A percentile compares a stretch with the other conserved stretches of the same genome.
Conservation (phyloP, 2,888 invertebrate species). For the Taenaris catops region DNA sequence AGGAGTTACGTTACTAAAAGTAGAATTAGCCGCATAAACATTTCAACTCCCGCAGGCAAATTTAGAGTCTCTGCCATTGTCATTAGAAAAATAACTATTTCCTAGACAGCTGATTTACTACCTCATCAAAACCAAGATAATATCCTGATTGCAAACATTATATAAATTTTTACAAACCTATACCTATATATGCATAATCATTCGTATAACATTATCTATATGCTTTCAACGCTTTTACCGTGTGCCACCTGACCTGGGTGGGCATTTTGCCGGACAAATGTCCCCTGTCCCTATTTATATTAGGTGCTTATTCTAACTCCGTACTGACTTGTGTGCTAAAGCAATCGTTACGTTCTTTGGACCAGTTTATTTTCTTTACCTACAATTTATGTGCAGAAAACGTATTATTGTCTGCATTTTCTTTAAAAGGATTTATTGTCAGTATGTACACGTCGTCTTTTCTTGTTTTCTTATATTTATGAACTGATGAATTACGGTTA, state of each 20-base stretch:
- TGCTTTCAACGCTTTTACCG: conserved; percentile 70
- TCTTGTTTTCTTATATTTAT: conserved; percentile 1
- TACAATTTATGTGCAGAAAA: conserved; percentile 18
- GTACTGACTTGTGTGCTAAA: conserved; percentile 31
- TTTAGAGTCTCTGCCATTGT: too few relatives aligned
- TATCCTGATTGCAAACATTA: too few relatives aligned
- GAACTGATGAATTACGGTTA: too few relatives aligned
- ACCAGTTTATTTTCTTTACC: conserved; percentile 19
- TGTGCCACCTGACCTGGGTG: conserved; percentile 74
- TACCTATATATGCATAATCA: too few relatives aligned
- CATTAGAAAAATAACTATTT: too few relatives aligned
- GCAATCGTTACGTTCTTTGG: conserved; percentile 22
- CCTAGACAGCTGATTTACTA: too few relatives aligned
- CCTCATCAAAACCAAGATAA: too few relatives aligned
- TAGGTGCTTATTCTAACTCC: conserved; percentile 48
- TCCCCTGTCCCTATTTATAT: conserved; percentile 58
- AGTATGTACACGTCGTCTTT: conserved; percentile 1
- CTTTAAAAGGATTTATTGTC: conserved; percentile 6
- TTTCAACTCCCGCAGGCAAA: too few relatives aligned
- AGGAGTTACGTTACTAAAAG: too few relatives aligned
- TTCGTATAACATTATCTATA: too few relatives aligned
- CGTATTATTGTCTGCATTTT: conserved; percentile 15
- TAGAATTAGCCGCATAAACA: too few relatives aligned
- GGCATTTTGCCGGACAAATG: conserved; percentile 66
- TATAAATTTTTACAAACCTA: too few relatives aligned